A percentile compares a stretch with the other conserved stretches of the same genome.
Conservation (phyloP, 2,113 vertebrate species). For the Elephas maximus region DNA sequence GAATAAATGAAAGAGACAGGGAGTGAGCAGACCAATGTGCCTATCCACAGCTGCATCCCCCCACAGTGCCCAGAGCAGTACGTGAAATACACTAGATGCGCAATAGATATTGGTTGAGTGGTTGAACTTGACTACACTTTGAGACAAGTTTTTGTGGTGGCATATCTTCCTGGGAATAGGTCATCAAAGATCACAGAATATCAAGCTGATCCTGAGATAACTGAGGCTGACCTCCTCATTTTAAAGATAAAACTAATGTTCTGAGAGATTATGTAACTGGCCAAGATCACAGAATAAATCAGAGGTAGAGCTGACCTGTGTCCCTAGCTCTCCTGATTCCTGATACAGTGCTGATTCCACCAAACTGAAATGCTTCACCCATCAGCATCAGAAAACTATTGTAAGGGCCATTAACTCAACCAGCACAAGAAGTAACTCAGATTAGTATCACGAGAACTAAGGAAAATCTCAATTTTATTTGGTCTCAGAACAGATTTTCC, state of each 20-base stretch:
- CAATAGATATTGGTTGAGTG: neutral
- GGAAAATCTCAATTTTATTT: constrained; percentile 41
- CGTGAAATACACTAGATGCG: constrained; percentile 8
- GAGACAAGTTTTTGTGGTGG: neutral
- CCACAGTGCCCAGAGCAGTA: neutral
- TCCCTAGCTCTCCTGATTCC: neutral
- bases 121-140: neutral
- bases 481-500: constrained; percentile 18
- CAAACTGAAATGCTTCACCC: constrained; percentile 21
- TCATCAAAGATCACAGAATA: neutral
- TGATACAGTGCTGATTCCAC: neutral
- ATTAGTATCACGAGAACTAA: constrained; percentile 9
- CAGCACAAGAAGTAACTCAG: neutral
- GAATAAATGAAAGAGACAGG: neutral
- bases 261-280: constrained; percentile 16
- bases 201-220: constrained; percentile 1
- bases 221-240: neutral
- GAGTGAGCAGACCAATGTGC: neutral
- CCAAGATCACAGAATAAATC: constrained; percentile 35
- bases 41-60: neutral
- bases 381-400: constrained; percentile 30
- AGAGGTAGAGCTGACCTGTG: neutral
- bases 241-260: constrained; percentile 43
- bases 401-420: constrained; percentile 2
- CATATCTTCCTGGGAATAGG: neutral